These are phyloP conservation scores for Heliothis subflexa DNA, from an alignment of 1,140 invertebrate genomes.

Conservation along the genomic window DNA sequence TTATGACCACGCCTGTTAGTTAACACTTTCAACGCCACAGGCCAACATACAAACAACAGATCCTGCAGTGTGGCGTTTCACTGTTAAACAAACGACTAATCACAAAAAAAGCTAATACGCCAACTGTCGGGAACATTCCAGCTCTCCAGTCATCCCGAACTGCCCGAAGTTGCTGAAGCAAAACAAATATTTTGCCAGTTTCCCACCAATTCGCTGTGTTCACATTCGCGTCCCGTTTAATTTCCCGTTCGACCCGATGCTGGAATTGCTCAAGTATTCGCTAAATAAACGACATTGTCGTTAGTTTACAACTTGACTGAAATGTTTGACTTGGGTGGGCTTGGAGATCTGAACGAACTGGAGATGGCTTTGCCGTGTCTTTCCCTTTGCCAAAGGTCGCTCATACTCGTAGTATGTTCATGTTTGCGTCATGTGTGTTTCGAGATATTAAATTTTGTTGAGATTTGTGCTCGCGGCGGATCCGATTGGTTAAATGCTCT, in stretches of 20 bases:
- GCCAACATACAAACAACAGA: too few species aligned
- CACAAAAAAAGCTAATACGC: neutral
- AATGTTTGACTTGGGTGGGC: neutral
- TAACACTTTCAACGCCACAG: too few species aligned
- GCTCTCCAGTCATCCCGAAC: neutral
- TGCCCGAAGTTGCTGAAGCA: neutral
- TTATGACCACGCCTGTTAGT: too few species aligned
- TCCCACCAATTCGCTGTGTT: slow-evolving; percentile 19
- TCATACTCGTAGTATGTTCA: too few species aligned
- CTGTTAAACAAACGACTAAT: neutral
- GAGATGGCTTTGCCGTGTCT: too few species aligned
- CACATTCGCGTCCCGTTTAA: slow-evolving; percentile 33
- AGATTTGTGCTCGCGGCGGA: too few species aligned
- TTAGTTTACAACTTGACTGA: neutral
- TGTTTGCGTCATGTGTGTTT: too few species aligned
- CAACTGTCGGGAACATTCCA: neutral
- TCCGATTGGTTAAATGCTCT: too few species aligned
- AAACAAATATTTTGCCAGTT: slow-evolving; percentile 28
- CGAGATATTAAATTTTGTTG: too few species aligned
- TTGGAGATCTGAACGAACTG: too few species aligned
- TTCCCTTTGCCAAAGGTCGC: too few species aligned
- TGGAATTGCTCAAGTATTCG: slow-evolving; percentile 17
- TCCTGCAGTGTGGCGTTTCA: neutral
- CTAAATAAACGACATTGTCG: slow-evolving; percentile 14
- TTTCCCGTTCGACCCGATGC: slow-evolving; percentile 15